Conservation (phyloP, 2,888 invertebrate genomes). For the Andrena minutula region DNA sequence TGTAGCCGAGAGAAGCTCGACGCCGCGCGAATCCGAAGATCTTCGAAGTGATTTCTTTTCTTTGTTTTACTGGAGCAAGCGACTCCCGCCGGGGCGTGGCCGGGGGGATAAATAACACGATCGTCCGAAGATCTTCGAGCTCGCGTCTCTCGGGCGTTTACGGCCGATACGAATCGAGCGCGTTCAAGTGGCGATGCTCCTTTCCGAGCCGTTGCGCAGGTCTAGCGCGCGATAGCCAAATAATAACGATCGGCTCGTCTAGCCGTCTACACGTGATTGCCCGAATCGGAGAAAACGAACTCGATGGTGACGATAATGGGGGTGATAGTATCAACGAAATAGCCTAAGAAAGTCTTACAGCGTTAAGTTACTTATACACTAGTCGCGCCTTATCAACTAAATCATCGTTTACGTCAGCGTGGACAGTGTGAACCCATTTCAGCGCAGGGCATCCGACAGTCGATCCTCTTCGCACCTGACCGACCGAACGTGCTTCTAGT, state of each 20-base stretch:
- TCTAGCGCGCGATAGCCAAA: slow-evolving; percentile 25
- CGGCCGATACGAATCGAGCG: slow-evolving; percentile 23
- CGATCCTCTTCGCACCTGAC: background rate
- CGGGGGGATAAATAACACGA: slow-evolving; percentile 16
- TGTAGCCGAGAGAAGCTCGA: slow-evolving; percentile 16
- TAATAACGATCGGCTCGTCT: slow-evolving; percentile 23
- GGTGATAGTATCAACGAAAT: slow-evolving; percentile 71
- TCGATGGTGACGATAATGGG: slow-evolving; percentile 71
- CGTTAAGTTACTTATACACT: slow-evolving; percentile 73
- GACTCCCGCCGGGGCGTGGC: too few species aligned
- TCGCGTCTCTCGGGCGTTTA: background rate
- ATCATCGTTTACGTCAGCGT: slow-evolving; percentile 41
- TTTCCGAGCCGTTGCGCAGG: slow-evolving; percentile 31
- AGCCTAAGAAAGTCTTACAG: slow-evolving; percentile 70
- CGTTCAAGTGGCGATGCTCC: background rate
- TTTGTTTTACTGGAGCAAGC: background rate
- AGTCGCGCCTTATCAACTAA: slow-evolving; percentile 68
- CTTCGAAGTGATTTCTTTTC: slow-evolving; percentile 31
- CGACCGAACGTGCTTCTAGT: slow-evolving; percentile 5
- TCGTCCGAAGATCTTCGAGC: slow-evolving; percentile 26
- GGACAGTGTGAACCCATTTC: slow-evolving; percentile 41
- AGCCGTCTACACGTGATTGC: slow-evolving; percentile 52
- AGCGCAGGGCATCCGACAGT: slow-evolving; percentile 18
- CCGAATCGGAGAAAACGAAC: slow-evolving; percentile 61
- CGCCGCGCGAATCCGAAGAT: slow-evolving; percentile 31